Evolutionary conservation across 2,888 invertebrate genomes (phyloP).

Genomic region (Pocota personata): DNA sequence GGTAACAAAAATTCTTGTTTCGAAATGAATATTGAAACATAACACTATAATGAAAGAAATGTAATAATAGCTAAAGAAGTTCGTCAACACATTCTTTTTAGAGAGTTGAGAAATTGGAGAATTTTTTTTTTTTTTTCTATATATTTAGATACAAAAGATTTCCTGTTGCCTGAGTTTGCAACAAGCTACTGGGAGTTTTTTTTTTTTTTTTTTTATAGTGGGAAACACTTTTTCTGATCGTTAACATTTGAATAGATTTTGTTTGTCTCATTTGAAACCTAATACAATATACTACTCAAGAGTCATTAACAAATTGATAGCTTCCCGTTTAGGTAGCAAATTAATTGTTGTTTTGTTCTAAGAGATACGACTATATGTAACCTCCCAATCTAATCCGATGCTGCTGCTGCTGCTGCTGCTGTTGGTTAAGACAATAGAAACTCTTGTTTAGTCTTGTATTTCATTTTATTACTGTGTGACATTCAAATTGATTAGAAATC

Average conservation of each 20-base stretch:
- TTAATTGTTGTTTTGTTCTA: slow-evolving; percentile 3
- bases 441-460: neutral
- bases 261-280: neutral
- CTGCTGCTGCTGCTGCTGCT: neutral
- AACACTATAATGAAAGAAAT: slow-evolving; percentile 29
- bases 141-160: slow-evolving; percentile 15
- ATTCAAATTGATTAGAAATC: slow-evolving; percentile 55
- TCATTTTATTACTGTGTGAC: slow-evolving; percentile 45
- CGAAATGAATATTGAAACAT: slow-evolving; percentile 29
- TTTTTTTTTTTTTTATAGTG: neutral
- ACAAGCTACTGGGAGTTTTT: neutral
- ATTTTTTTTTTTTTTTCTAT: neutral
- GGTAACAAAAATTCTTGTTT: neutral
- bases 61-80: slow-evolving; percentile 9
- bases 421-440: slow-evolving; percentile 13
- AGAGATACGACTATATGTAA: neutral
- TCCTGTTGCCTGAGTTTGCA: slow-evolving; percentile 11
- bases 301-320: slow-evolving; percentile 34
- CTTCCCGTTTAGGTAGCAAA: slow-evolving; percentile 4
- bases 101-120: slow-evolving; percentile 32
- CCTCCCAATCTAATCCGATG: neutral
- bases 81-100: slow-evolving; percentile 38
- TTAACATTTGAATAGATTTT: neutral
- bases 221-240: neutral
- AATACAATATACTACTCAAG: neutral